Conservation (phyloP, 2,113 vertebrate genomes). For the Elaphurus davidianus region DNA sequence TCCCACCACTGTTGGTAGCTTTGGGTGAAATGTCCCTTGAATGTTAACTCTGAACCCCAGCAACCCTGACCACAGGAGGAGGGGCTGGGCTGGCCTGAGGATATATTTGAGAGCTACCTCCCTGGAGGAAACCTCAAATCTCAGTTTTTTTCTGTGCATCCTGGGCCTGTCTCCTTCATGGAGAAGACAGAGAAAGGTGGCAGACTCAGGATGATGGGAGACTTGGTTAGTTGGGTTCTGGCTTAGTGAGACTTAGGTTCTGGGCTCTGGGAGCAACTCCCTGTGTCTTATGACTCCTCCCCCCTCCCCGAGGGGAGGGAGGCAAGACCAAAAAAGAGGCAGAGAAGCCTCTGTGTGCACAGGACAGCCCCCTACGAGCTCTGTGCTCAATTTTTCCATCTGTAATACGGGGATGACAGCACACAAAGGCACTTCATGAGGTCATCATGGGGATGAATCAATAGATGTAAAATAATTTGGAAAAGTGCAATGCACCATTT, state of each 20-base stretch:
- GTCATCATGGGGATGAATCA: neutral
- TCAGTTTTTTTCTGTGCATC: neutral
- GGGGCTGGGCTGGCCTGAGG: neutral
- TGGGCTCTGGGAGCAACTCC: neutral
- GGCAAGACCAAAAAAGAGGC: neutral
- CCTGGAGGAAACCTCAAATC: neutral
- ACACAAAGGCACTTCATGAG: neutral
- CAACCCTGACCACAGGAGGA: neutral
- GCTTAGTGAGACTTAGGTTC: neutral
- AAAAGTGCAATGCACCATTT: neutral
- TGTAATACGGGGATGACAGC: neutral
- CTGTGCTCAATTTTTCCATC: neutral
- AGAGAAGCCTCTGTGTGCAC: neutral
- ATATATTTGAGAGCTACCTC: fast-evolving
- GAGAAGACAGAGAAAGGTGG: neutral
- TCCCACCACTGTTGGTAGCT: neutral
- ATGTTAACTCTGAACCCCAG: neutral
- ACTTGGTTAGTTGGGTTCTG: neutral
- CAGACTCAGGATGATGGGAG: neutral
- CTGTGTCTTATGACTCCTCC: neutral
- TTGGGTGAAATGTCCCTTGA: neutral
- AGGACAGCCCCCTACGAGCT: neutral
- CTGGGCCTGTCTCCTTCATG: neutral
- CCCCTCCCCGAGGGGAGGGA: neutral
- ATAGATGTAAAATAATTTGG: neutral